Evolutionary conservation across 2,113 vertebrate species (phyloP), one percentile per base, ranked within the genome.

Genomic region (Loxodonta africana): DNA sequence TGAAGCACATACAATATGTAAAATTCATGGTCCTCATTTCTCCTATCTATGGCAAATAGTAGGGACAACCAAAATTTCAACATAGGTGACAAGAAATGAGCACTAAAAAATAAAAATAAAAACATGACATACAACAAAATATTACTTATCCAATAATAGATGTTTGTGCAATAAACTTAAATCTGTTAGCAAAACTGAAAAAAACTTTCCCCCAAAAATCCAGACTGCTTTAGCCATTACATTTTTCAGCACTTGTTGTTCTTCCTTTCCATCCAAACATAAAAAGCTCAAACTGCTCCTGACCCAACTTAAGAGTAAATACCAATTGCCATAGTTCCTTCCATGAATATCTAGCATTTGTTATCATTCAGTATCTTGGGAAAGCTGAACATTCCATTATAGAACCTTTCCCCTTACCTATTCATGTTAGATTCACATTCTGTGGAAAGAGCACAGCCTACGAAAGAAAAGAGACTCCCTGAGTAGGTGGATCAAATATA

Each of bases 241-340:
- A 83, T 95, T 97, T 98, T 98, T 83, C 96, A 97, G 92, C 80
- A 90, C 86, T 98, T 97, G 98, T 98, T 98, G 86, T 92, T 96
- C 96, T 97, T 96, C 91, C 96, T 97, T 98, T 88, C 97, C 88
- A 96, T 98, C 98, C 99, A 98, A 99, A 99, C 98, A 98, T 99
- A 98, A 98, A 96, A 71, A 98, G 98, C 94, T 98, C 97, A 97
- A 98, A 98, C 94, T 84, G 94, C 95, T 97, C 98, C 60, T 93
- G 51, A 98, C 97, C 83, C 97, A 98, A 98, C 98, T 95, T 73
- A 80, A 94, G 93, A 98, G 83, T 94, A 98, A 98, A 97, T 97
- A 95, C 87, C 98, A 98, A 98, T 98, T 99, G 98, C 97, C 98
- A 97, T 37, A 74, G 33, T 57, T 94, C 85, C 95, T 93, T 92